These are phyloP conservation scores for Hylaea fasciaria DNA, from an alignment of 2,888 invertebrate genomes.

Conservation along the genomic window DNA sequence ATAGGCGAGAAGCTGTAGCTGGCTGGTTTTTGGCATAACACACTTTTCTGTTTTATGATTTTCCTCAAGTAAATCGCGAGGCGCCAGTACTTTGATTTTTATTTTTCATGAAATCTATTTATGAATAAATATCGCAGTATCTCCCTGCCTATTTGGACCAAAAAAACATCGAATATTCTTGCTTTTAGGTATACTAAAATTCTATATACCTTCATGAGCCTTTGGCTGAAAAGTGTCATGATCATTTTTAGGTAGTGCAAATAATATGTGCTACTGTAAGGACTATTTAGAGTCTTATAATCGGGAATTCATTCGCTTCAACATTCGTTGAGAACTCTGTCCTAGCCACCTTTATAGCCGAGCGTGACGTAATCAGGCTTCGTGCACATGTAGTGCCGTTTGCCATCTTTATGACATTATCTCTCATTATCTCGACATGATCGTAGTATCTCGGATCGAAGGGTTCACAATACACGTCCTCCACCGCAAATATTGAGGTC, in stretches of 20 bases:
- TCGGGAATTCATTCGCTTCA: conserved; percentile 12
- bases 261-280: too few species aligned
- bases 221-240: too few species aligned
- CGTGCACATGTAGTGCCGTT: conserved; percentile 36
- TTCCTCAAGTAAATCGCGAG: neutral
- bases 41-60: neutral
- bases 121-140: neutral
- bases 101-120: too few species aligned
- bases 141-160: conserved; percentile 6
- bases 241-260: too few species aligned
- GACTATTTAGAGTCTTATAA: too few species aligned
- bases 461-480: conserved; percentile 16
- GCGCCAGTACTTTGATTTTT: too few species aligned
- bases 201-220: too few species aligned
- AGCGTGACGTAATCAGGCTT: conserved; percentile 44
- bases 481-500: conserved; percentile 22
- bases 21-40: neutral
- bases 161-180: too few species aligned
- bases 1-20: conserved; percentile 6
- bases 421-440: too few species aligned
- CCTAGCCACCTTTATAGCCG: conserved; percentile 39
- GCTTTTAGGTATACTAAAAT: too few species aligned
- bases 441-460: conserved; percentile 22
- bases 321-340: conserved; percentile 37
- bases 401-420: conserved; percentile 42